Conservation (phyloP, 2,113 vertebrate species). For the Lota lota region DNA sequence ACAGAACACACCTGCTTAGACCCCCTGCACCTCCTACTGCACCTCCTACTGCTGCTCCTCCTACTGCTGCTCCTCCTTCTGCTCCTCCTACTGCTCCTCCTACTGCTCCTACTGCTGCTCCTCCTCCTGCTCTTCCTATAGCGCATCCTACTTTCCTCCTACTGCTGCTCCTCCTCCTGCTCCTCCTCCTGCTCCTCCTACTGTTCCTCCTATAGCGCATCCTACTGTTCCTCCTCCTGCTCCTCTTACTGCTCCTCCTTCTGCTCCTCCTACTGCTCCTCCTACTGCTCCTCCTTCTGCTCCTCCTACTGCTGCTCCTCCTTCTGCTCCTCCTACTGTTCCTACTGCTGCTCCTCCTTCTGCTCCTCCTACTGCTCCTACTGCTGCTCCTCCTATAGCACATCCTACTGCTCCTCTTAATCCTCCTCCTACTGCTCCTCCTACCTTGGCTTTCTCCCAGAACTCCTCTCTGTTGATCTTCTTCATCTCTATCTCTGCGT, state of each 20-base stretch:
- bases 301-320: conserved; percentile 91
- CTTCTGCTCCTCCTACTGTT: conserved; percentile 76
- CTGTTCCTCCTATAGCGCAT: conserved; percentile 84
- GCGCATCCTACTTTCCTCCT: conserved; percentile 86
- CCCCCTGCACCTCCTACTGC: no score
- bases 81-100: conserved; percentile 50
- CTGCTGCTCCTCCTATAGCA: no score
- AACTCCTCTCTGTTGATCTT: conserved; percentile 96
- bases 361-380: conserved; percentile 90
- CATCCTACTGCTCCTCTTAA: neutral
- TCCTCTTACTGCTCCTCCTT: conserved; percentile 91
- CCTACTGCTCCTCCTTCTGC: conserved; percentile 93
- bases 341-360: conserved; percentile 83
- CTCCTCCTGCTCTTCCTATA: conserved; percentile 94
- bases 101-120: conserved; percentile 93
- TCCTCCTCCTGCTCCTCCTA: conserved; percentile 88
- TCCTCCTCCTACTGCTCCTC: neutral
- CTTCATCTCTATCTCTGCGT: conserved; percentile 97
- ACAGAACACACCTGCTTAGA: no score
- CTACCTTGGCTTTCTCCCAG: conserved; percentile 97
- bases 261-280: conserved; percentile 91
- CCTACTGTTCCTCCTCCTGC: conserved; percentile 96
- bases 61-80: no score
- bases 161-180: conserved; percentile 84
- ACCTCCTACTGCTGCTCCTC: no score